Percentiles rank a stretch among this genome's conserved stretches.
These are phyloP conservation scores for Scaptomyza reducta DNA, from an alignment of 2,888 invertebrate species.

Conservation along the genomic window DNA sequence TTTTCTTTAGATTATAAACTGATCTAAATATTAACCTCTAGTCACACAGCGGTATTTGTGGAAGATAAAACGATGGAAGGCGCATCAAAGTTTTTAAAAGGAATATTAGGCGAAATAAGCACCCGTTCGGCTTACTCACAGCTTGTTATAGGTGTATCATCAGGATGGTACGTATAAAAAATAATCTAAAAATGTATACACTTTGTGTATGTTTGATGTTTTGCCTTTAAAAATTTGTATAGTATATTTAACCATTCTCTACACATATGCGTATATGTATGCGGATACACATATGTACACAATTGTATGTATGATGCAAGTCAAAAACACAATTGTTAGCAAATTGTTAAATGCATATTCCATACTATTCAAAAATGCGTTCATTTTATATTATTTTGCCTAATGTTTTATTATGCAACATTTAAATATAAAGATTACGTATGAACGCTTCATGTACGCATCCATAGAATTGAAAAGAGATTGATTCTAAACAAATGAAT, in stretches of 20 bases:
- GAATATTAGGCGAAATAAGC: slow-evolving; percentile 90
- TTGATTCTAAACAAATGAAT: not conserved
- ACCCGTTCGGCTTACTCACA: slow-evolving; percentile 94
- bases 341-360: not conserved
- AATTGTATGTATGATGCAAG: not conserved
- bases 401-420: slow-evolving; percentile 2
- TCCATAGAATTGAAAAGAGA: not conserved
- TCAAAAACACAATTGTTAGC: not conserved
- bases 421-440: slow-evolving; percentile 1
- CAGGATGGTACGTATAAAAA: slow-evolving; percentile 91
- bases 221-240: not conserved
- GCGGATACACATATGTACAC: not conserved
- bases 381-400: not conserved
- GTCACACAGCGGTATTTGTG: slow-evolving; percentile 12
- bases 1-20: not conserved
- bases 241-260: not conserved
- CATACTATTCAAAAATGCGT: not conserved
- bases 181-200: not conserved
- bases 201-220: not conserved
- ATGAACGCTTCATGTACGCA: slow-evolving; percentile 2
- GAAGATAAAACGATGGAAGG: slow-evolving; percentile 85
- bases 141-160: slow-evolving; percentile 92
- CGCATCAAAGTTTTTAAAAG: slow-evolving; percentile 87
- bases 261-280: not conserved
- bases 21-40: not conserved